These are phyloP conservation scores for Alexandromys fortis DNA, from an alignment of 2,113 vertebrate species.

Conservation along the genomic window DNA sequence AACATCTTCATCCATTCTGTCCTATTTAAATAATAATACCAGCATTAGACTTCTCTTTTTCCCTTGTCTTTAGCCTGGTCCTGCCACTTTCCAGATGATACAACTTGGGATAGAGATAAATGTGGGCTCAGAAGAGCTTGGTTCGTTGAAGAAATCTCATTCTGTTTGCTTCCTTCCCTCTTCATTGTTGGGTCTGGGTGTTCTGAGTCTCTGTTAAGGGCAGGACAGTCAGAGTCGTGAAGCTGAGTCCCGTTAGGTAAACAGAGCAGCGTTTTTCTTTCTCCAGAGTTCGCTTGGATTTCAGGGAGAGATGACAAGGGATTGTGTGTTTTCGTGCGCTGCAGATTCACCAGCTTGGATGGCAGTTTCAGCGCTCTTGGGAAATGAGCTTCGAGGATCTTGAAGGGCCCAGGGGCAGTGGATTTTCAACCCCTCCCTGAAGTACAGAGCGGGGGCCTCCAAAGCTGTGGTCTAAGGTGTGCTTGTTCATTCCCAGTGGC, in stretches of 20 bases:
- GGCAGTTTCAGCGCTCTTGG: not conserved
- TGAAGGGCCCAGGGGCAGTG: not conserved
- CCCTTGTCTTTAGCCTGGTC: not conserved
- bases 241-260: not conserved
- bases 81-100: conserved; percentile 9
- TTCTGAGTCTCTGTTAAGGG: not conserved
- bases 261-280: not conserved
- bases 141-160: not conserved
- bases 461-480: not conserved
- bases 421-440: not conserved
- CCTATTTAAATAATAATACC: not conserved
- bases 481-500: not conserved
- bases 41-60: not conserved
- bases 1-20: not conserved
- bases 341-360: not conserved
- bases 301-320: not conserved
- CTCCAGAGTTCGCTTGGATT: not conserved
- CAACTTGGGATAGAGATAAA: not conserved
- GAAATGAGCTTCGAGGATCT: not conserved
- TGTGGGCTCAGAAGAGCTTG: not conserved
- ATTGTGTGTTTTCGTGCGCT: not conserved
- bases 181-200: not conserved
- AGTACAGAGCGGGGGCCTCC: not conserved
- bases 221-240: not conserved
- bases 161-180: not conserved